phyloP scores from a whole-genome alignment of 1,140 invertebrate species.

The Drosophila chauvacae region DNA sequence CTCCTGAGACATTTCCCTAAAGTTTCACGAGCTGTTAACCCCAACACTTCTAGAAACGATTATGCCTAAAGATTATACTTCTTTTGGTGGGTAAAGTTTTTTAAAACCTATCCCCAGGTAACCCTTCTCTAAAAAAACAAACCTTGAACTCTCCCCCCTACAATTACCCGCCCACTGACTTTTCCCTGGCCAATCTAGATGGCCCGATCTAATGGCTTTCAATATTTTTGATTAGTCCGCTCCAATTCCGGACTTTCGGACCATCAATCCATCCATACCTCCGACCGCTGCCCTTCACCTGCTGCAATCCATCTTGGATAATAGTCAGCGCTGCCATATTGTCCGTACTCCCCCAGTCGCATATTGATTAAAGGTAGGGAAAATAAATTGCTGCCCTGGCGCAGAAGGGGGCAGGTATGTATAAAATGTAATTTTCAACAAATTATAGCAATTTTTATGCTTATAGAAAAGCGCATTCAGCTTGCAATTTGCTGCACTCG shows the following conservation, averaged over 20 bases:
- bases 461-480: constrained; percentile 79
- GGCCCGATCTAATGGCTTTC: constrained; percentile 42
- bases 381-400: constrained; percentile 25
- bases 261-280: constrained; percentile 6
- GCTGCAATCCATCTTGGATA: constrained; percentile 73
- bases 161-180: constrained; percentile 10
- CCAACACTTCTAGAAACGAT: neutral
- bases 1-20: neutral
- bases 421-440: constrained; percentile 81
- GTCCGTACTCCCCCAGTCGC: constrained; percentile 43
- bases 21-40: neutral
- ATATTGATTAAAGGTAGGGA: constrained; percentile 72
- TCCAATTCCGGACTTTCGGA: constrained; percentile 48
- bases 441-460: constrained; percentile 84
- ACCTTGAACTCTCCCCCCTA: constrained; percentile 26
- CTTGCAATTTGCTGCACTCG: constrained; percentile 76
- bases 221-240: constrained; percentile 46
- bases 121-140: neutral
- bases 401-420: constrained; percentile 52
- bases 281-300: constrained; percentile 22
- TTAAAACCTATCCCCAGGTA: neutral
- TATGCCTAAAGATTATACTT: neutral
- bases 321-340: constrained; percentile 60
- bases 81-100: neutral
- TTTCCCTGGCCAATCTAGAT: constrained; percentile 29